These are phyloP conservation scores for Dorcus parallelipipedus DNA, from an alignment of 2,888 invertebrate species.

Conservation along the genomic window DNA sequence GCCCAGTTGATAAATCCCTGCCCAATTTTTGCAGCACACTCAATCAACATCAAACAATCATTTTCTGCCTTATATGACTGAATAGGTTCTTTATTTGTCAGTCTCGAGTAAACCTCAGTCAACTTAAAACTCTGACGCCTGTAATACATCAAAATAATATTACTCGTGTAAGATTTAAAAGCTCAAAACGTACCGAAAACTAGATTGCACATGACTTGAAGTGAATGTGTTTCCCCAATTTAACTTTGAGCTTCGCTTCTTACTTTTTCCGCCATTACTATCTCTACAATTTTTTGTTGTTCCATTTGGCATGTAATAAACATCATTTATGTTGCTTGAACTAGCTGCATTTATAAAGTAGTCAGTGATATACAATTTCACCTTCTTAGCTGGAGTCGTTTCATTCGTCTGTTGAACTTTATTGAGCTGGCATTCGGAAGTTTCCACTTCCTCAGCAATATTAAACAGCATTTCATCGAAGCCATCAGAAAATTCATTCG, in stretches of 20 bases:
- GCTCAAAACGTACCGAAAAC: neutral
- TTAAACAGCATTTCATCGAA: conserved; percentile 50
- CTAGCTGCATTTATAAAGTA: neutral
- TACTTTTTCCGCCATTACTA: neutral
- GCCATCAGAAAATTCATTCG: conserved; percentile 41
- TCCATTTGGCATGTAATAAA: neutral
- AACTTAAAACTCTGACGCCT: conserved; percentile 52
- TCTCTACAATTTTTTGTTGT: no score
- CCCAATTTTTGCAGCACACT: conserved; percentile 58
- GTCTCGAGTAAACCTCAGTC: conserved; percentile 53
- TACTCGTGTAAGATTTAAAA: neutral
- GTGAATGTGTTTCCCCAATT: conserved; percentile 14
- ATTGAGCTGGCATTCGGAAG: conserved; percentile 33
- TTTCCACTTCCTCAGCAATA: conserved; percentile 37
- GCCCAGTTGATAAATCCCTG: conserved; percentile 59
- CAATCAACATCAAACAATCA: conserved; percentile 63
- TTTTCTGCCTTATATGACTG: conserved; percentile 65
- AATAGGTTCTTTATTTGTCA: conserved; percentile 50
- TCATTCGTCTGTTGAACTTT: conserved; percentile 50
- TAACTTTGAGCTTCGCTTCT: conserved; percentile 6
- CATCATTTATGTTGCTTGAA: neutral
- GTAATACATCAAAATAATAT: conserved; percentile 17
- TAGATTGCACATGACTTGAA: neutral
- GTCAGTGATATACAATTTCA: neutral
- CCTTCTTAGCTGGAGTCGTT: conserved; percentile 52